Base-by-base conservation (phyloP, 2,797 vertebrate species). In the Rallus crepitans region DNA sequence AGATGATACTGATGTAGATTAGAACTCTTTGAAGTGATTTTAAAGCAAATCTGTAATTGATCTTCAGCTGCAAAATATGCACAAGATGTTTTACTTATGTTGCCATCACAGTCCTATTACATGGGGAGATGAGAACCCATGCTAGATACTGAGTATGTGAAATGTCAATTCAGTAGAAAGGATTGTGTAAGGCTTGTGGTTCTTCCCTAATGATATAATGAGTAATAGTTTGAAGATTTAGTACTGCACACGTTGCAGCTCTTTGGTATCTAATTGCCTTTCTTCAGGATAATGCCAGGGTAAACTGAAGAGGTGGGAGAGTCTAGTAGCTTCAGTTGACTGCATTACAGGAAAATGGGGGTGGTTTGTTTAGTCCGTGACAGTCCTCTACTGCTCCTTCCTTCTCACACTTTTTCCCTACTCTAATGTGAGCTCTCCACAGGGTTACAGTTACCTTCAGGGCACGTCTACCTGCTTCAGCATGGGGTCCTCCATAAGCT, bases 351-450 rank as follows among this genome's bases (percentile, higher is more conserved):
- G 9, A 65, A 45, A 76, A 24, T 12, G 11, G 19, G 9, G 6
- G 0, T 0, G 0, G 30, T 27, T 56, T 10, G 2, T 17, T 68
- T 33, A 50, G 27, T 40, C 13, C 1, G 0, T 57, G 55, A 35
- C 2, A 69, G 27, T 28, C 31, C 10, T 76, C 33, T 72, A 13
- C 35, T 64, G 17, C 27, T 84, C 23, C 45, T 78, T 92, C 40
- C 25, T 45, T 50, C 17, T 75, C 31, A 31, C 15, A 30, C 7
- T 20, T 64, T 52, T 82, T 25, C 18, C 15, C 28, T 88, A 20
- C 27, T 76, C 17, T n/a, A 25, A 1, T 39, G 18, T 37, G 28
- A 6, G 1, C 3, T 65, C 30, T 69, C 25, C 37, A 40, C 11
- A 18, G 55, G 13, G 15, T 16, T 47, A 8, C 24, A 47, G 4